A percentile compares a stretch with the other conserved stretches of the same genome.
Evolutionary conservation across 2,888 invertebrate species (phyloP).

Genomic region (Ctena decussata): DNA sequence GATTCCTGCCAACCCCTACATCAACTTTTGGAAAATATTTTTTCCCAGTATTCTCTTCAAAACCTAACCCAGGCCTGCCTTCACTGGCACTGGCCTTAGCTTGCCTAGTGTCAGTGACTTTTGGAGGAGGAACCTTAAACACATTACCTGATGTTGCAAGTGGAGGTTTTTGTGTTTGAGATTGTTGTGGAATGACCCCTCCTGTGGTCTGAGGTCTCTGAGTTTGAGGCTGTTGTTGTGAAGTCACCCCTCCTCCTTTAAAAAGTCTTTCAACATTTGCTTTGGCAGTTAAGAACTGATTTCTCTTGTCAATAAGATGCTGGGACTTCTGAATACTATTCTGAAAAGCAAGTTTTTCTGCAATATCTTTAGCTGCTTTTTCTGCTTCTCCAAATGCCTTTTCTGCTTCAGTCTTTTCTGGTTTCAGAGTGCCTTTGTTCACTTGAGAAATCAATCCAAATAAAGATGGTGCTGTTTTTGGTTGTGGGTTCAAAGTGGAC

Average conservation of each 20-base stretch:
- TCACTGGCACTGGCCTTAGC: background rate
- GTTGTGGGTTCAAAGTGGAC: conserved; percentile 1
- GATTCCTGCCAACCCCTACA: background rate
- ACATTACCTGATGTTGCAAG: background rate
- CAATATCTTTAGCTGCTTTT: background rate
- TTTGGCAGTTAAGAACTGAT: background rate
- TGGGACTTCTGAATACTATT: background rate
- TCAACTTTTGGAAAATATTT: background rate
- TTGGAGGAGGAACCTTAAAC: background rate
- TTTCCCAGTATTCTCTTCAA: background rate
- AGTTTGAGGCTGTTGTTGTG: no score
- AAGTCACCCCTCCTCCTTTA: background rate
- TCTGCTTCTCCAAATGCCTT: background rate
- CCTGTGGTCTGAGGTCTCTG: background rate
- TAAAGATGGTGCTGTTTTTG: conserved; percentile 34
- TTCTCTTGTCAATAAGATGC: background rate
- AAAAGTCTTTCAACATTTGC: background rate
- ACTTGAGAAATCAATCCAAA: conserved; percentile 58
- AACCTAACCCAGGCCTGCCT: background rate
- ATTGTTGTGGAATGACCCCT: background rate
- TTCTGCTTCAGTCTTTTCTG: conserved; percentile 12
- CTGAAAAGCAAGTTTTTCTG: no score
- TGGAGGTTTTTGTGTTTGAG: background rate
- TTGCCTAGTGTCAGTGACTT: background rate
- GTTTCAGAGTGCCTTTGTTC: conserved; percentile 35